Base-by-base conservation (phyloP, 2,797 vertebrate species). In the Scleropages formosus region DNA sequence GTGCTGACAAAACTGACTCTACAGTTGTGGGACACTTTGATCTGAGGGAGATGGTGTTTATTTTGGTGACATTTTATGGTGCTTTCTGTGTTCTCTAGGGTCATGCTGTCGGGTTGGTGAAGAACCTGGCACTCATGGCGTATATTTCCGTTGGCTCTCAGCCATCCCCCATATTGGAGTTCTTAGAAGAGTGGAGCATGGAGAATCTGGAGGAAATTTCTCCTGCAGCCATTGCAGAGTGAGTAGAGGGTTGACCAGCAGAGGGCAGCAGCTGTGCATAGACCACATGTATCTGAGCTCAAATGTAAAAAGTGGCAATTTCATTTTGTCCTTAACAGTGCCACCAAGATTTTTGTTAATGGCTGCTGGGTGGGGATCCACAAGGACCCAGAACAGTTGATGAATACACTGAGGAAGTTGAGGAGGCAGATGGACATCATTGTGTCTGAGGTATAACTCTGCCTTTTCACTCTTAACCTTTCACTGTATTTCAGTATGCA, bases 181-280 rank as follows among this genome's bases (percentile, higher is more conserved):
- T 99, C 87, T 90, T 99, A 89, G 98, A 99, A 88, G 98, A 99
- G 86, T 99, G 98, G 98, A 99, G 98, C 81, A 99, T 99, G 98
- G 98, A 99, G 92, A 99, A 99, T 84, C 85, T 99, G 79, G 98
- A 99, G 90, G 98, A 99, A 90, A 99, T 99, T 83, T 99, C 98
- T 11, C 98, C 98, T 31, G 97, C 98, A 31, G 98, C 98, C 73
- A 99, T 99, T 69, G 97, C 98, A n/a, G 98, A 99, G 97, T 99
- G 69, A 46, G 96, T 94, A 69, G 73, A 75, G 60, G 2, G 1
- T 24, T 62, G 44, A 11, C 70, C 74, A 73, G 22, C 67, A 79
- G 77, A 58, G 71, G 73, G 79, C 78, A 81, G 75, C 62, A 77
- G 49, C 22, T 47, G 10, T 49, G 20, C 56, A 2, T 31, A 9